phyloP scores from a whole-genome alignment of 2,888 invertebrate species.

The Caenorhabditis macrosperma region DNA sequence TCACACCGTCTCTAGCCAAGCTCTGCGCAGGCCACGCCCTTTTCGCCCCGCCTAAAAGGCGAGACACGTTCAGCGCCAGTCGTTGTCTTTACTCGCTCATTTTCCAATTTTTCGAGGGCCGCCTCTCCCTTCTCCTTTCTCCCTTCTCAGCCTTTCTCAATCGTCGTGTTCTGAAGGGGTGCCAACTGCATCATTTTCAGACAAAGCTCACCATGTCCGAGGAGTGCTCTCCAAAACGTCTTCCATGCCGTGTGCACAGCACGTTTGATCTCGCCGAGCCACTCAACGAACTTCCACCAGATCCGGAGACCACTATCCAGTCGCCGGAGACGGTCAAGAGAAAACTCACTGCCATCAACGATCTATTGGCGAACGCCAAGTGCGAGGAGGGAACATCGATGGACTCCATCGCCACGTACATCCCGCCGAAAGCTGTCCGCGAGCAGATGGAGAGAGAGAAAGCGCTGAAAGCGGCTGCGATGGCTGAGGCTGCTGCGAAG shows the following conservation, averaged over 20 bases:
- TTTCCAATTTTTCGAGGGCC: neutral
- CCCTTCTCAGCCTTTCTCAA: neutral
- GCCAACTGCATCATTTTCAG: too few relatives aligned
- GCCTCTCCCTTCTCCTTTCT: neutral
- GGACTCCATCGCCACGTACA: constrained; percentile 43
- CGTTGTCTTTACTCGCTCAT: neutral
- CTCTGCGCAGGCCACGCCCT: too few relatives aligned
- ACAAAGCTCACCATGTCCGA: constrained; percentile 34
- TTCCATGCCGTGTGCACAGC: constrained; percentile 28
- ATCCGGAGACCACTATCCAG: constrained; percentile 1
- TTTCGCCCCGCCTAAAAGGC: constrained; percentile 26
- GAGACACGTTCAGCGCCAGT: constrained; percentile 19
- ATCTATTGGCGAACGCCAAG: constrained; percentile 26
- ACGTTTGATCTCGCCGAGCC: constrained; percentile 36
- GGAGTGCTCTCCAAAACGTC: constrained; percentile 20
- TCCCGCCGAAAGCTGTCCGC: constrained; percentile 30
- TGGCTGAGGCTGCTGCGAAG: neutral
- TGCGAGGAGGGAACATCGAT: constrained; percentile 43
- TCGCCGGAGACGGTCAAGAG: constrained; percentile 20
- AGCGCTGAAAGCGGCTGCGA: neutral
- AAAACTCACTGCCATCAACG: constrained; percentile 23
- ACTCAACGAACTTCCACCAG: constrained; percentile 32
- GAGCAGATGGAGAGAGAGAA: constrained; percentile 15
- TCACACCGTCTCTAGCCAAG: neutral
- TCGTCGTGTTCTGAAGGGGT: neutral